phyloP scores from a whole-genome alignment of 2,888 invertebrate genomes.

The Ryuthela nishihirai region DNA sequence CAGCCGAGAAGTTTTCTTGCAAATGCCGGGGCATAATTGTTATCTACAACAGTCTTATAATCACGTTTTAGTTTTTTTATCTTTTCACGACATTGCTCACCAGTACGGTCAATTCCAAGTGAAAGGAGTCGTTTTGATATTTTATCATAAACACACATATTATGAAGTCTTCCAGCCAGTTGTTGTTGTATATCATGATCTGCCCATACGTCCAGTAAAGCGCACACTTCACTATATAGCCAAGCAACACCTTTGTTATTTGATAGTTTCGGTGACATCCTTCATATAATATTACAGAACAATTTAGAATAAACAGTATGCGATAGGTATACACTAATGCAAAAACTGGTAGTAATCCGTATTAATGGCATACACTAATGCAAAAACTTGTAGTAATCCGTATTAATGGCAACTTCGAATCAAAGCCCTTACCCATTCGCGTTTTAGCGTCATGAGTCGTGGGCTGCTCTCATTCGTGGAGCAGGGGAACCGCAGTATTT shows the following conservation, averaged over 20 bases:
- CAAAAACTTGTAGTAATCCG: no score
- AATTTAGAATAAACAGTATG: no score
- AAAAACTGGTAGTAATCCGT: no score
- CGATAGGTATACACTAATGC: no score
- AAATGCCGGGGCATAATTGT: conserved; percentile 29
- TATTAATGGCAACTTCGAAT: no score
- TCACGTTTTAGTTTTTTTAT: conserved; percentile 30
- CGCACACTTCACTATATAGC: conserved; percentile 29
- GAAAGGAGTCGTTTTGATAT: conserved; percentile 17
- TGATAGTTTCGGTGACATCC: no score
- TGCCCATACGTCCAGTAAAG: conserved; percentile 30
- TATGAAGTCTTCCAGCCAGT: conserved; percentile 25
- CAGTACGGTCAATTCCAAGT: conserved; percentile 19
- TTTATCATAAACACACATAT: conserved; percentile 34
- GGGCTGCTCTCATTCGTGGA: no score
- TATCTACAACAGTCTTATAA: conserved; percentile 25
- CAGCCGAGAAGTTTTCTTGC: conserved; percentile 17
- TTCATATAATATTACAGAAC: no score
- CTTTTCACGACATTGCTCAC: conserved; percentile 33
- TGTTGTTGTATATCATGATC: conserved; percentile 34
- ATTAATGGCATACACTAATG: no score
- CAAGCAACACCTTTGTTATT: conserved; percentile 29
- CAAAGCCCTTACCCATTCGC: no score
- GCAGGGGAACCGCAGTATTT: no score
- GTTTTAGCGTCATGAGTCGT: no score